Percentiles rank a stretch among this genome's conserved stretches.
These are phyloP conservation scores for Copidosoma aretas DNA, from an alignment of 2,888 invertebrate species.

Conservation along the genomic window DNA sequence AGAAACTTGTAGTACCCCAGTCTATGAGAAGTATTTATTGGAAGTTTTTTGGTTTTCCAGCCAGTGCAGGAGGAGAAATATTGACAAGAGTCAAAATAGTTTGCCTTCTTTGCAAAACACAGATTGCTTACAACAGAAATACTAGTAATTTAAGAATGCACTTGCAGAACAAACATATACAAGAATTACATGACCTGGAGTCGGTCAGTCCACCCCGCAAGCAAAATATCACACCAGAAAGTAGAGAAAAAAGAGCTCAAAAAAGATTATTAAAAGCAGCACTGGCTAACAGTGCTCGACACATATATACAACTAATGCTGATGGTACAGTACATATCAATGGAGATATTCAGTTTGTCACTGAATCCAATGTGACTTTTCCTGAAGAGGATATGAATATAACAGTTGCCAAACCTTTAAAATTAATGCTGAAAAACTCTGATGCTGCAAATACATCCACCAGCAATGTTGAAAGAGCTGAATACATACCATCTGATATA, in stretches of 20 bases:
- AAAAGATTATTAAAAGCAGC: slow-evolving; percentile 55
- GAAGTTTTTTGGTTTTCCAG: slow-evolving; percentile 66
- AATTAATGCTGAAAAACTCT: slow-evolving; percentile 53
- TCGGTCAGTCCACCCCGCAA: slow-evolving; percentile 55
- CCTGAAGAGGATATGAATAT: slow-evolving; percentile 53
- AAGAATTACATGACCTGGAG: slow-evolving; percentile 59
- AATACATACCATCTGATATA: slow-evolving; percentile 57
- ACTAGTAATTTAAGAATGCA: slow-evolving; percentile 65
- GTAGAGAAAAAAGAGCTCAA: slow-evolving; percentile 56
- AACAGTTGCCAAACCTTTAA: slow-evolving; percentile 48
- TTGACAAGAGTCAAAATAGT: slow-evolving; percentile 63
- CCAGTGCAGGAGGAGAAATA: slow-evolving; percentile 63
- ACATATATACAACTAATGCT: slow-evolving; percentile 60
- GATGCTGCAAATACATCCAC: slow-evolving; percentile 21
- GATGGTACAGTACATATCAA: slow-evolving; percentile 62
- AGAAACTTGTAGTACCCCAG: slow-evolving; percentile 64
- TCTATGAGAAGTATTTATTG: slow-evolving; percentile 65
- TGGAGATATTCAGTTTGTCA: slow-evolving; percentile 57
- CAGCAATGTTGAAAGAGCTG: slow-evolving; percentile 51
- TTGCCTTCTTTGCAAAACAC: slow-evolving; percentile 64
- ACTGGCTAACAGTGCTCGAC: slow-evolving; percentile 49
- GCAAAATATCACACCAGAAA: slow-evolving; percentile 53
- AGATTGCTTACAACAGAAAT: slow-evolving; percentile 65
- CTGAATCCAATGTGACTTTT: slow-evolving; percentile 58
- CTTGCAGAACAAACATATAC: slow-evolving; percentile 63